phyloP scores from a whole-genome alignment of 2,888 invertebrate species.

The Cristatella mucedo region DNA sequence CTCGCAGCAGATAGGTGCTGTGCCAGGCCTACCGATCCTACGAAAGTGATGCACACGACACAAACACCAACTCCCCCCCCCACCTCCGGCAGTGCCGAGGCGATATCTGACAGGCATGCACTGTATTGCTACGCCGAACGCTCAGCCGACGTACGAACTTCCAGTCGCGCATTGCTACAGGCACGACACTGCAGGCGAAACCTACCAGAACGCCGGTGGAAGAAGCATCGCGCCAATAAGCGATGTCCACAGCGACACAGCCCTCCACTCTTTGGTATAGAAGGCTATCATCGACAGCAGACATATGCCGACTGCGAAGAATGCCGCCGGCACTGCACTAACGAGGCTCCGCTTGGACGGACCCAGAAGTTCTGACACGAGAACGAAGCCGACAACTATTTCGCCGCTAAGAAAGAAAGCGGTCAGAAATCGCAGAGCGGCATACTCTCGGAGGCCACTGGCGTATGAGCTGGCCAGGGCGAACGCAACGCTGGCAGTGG shows the following conservation, averaged over 20 bases:
- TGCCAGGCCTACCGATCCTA: too few species aligned
- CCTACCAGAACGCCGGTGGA: conserved; percentile 1
- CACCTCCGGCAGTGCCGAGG: too few species aligned
- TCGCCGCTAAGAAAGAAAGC: conserved; percentile 8
- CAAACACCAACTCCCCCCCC: too few species aligned
- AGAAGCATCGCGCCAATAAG: not conserved
- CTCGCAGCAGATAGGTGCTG: too few species aligned
- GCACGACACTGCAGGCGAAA: not conserved
- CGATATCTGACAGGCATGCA: too few species aligned
- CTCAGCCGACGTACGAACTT: too few species aligned
- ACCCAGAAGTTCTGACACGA: conserved; percentile 5
- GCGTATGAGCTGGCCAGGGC: conserved; percentile 1
- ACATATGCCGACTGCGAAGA: conserved; percentile 4
- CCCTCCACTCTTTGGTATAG: not conserved
- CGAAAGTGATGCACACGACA: too few species aligned
- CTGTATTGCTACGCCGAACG: too few species aligned
- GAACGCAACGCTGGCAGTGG: not conserved
- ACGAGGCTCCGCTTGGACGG: conserved; percentile 2
- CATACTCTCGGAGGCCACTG: not conserved
- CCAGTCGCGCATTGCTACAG: too few species aligned
- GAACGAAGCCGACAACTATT: not conserved
- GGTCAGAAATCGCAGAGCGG: conserved; percentile 1
- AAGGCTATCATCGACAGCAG: not conserved
- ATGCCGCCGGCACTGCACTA: conserved; percentile 1
- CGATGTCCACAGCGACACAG: not conserved